Evolutionary conservation across 2,888 invertebrate species (phyloP), one percentile per base, ranked within the genome.

Genomic region (Conchocele bisecta): DNA sequence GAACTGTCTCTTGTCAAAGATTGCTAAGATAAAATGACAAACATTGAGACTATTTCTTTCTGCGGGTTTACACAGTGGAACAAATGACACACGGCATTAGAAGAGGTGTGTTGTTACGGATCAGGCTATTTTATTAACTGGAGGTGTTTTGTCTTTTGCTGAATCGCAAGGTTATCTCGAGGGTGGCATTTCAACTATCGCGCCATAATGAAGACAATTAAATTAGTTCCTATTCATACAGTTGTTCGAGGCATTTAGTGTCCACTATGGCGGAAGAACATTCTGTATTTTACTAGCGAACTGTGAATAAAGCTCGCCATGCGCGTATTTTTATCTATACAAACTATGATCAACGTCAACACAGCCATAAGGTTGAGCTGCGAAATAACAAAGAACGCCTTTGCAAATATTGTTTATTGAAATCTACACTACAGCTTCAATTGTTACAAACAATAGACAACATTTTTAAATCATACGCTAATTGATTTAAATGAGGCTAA

Each of bases 401-500:
- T 58, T 35, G 11, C 42, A 35, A 58, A 41, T 44, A 50, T 35
- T 61, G 42, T 28, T 46, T 31, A 65, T 61, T 71, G 71, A 68
- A 75, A 75, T 65, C 17, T 65, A 60, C 68, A 61, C 71, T 48
- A 51, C 46, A 48, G 39, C 3, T 17, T 39, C 29, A 53, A 63
- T 75, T 75, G 71, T 72, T 67, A 37, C 9, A 26, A 51, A 75
- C 75, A 75, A 75, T 50, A 56, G 42, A 46, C 53, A 60, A 56
- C 68, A 71, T 64, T 68, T 71, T 71, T 65, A 51, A 61, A 71
- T 59, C 68, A 68, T 68, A 71, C 68, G 64, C 57, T 75, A 72
- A 68, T 75, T 75, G 75, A 75, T 75, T 75, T 71, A 75, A 75
- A 75, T 75, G 71, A 75, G 71, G 37, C 67, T 75, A 75, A 75